Evolutionary conservation across 2,797 vertebrate species (phyloP).

Genomic region (Coluber constrictor): DNA sequence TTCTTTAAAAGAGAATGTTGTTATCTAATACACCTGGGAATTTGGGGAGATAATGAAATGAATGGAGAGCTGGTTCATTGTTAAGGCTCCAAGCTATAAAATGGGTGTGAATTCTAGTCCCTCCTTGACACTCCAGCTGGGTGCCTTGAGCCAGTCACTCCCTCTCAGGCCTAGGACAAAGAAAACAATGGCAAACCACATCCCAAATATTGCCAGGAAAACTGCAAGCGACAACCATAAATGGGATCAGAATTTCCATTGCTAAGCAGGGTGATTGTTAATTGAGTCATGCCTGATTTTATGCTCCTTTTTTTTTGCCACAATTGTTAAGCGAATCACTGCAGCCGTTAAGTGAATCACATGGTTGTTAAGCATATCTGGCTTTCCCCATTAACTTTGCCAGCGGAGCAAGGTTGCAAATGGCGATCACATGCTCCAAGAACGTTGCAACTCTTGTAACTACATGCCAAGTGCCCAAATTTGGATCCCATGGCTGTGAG

Average conservation of each 20-base stretch:
- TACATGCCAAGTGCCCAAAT: not conserved
- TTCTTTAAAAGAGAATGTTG: not conserved
- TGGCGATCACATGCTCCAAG: no score
- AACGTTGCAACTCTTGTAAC: not conserved
- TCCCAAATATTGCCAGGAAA: not conserved
- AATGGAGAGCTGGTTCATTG: not conserved
- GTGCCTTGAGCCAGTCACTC: not conserved
- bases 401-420: no score
- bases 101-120: not conserved
- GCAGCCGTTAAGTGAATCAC: no score
- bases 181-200: not conserved
- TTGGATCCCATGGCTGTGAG: not conserved
- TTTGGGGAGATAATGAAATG: not conserved
- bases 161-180: not conserved
- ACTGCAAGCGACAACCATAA: not conserved
- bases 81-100: not conserved
- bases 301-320: no score
- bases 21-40: not conserved
- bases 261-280: no score
- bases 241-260: no score
- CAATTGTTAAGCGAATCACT: no score
- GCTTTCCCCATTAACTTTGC: no score
- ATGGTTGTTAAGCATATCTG: no score
- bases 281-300: no score
- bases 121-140: not conserved